Percentiles rank a stretch among this genome's conserved stretches.
Evolutionary conservation across 2,888 invertebrate species (phyloP).

Genomic region (Pristionchus maxplancki): DNA sequence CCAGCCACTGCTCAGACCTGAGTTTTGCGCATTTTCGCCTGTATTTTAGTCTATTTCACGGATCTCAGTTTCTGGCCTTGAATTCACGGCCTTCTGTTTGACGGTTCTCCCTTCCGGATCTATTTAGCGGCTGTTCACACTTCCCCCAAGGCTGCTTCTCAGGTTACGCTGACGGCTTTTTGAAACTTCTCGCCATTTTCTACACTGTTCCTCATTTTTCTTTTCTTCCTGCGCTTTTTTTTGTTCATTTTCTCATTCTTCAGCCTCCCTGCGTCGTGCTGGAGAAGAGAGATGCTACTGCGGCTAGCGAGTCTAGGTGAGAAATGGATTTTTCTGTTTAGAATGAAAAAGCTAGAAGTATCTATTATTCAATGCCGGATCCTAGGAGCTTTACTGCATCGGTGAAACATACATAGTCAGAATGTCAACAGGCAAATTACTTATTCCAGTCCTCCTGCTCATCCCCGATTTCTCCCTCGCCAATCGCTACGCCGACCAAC

Average conservation of each 20-base stretch:
- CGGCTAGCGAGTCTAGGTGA: not conserved
- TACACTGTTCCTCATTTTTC: not conserved
- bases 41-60: not conserved
- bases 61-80: not conserved
- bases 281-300: not conserved
- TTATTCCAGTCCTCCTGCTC: constrained; percentile 9
- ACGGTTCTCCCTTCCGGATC: not conserved
- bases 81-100: not conserved
- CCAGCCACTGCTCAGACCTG: not conserved
- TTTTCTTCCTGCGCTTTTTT: too few relatives aligned
- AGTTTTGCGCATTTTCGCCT: not conserved
- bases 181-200: not conserved
- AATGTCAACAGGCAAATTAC: not conserved
- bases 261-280: not conserved
- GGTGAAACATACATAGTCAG: too few relatives aligned
- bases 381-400: too few relatives aligned
- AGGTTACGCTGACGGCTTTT: constrained; percentile 10
- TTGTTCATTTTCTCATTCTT: too few relatives aligned
- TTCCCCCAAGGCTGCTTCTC: not conserved
- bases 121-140: not conserved
- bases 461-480: constrained; percentile 8
- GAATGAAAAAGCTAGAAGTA: not conserved
- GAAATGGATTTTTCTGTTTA: not conserved
- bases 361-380: not conserved
- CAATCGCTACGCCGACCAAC: constrained; percentile 70